Percentiles rank a stretch among this genome's conserved stretches.
Evolutionary conservation across 2,113 vertebrate species (phyloP).

Genomic region (Trematomus loennbergii): DNA sequence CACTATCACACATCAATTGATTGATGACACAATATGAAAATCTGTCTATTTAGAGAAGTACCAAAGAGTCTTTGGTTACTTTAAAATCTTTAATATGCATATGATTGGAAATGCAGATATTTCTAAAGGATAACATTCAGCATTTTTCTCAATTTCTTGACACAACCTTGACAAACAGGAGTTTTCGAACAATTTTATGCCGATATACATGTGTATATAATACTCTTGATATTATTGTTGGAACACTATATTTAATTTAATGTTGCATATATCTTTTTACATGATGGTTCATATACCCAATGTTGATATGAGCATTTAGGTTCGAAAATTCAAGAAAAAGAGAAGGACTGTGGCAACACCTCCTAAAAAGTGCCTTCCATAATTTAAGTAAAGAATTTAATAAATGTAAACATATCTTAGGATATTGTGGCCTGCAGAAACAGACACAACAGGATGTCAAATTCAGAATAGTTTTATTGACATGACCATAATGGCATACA

Average conservation of each 20-base stretch:
- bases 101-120: background rate
- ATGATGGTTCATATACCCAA: background rate
- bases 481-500: no score
- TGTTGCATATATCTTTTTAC: background rate
- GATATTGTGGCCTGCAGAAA: background rate
- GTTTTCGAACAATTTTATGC: background rate
- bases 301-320: background rate
- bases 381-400: background rate
- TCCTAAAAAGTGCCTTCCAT: background rate
- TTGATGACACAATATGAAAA: no score
- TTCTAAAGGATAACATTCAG: background rate
- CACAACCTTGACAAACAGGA: background rate
- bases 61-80: no score
- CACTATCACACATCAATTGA: no score
- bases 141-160: background rate
- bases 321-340: background rate
- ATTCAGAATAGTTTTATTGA: no score
- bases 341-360: background rate
- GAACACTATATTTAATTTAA: background rate
- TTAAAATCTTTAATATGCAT: background rate
- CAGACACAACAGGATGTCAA: background rate
- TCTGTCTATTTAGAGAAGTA: no score
- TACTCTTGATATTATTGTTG: background rate
- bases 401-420: background rate
- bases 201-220: background rate